Conservation (phyloP, 64 coral and sea anemone species). For the Platygyra sinensis region DNA sequence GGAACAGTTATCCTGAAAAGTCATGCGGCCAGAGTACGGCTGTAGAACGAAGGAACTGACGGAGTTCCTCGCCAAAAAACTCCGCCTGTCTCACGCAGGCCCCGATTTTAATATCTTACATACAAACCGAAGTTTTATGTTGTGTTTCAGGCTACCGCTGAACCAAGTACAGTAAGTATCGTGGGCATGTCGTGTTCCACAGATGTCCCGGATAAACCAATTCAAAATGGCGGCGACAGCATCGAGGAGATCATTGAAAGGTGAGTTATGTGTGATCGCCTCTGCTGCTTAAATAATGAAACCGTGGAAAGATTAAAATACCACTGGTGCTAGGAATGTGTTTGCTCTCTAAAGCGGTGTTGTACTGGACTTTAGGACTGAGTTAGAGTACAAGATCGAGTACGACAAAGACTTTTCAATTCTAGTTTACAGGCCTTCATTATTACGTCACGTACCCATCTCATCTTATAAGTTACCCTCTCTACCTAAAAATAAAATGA, state of each 20-base stretch:
- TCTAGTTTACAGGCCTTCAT: too few relatives aligned
- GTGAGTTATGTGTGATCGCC: background rate
- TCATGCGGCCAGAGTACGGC: too few relatives aligned
- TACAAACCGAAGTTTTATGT: background rate
- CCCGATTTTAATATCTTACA: background rate
- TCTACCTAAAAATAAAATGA: too few relatives aligned
- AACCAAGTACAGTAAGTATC: background rate
- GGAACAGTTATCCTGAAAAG: too few relatives aligned
- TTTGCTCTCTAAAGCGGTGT: too few relatives aligned
- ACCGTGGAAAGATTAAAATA: background rate
- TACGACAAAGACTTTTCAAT: too few relatives aligned
- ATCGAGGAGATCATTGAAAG: conserved; percentile 11
- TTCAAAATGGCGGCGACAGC: conserved; percentile 7
- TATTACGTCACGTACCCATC: too few relatives aligned
- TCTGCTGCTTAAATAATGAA: background rate
- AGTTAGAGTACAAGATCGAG: too few relatives aligned
- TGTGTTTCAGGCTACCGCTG: conserved; percentile 1
- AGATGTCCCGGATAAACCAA: background rate
- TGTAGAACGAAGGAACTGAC: too few relatives aligned
- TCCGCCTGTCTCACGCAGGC: background rate
- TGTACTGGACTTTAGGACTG: too few relatives aligned
- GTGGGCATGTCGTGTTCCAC: background rate
- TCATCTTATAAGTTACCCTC: too few relatives aligned
- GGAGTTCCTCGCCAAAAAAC: too few relatives aligned
- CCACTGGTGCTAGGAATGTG: background rate